Conservation (phyloP, 2,888 invertebrate genomes). For the Mimas tiliae region DNA sequence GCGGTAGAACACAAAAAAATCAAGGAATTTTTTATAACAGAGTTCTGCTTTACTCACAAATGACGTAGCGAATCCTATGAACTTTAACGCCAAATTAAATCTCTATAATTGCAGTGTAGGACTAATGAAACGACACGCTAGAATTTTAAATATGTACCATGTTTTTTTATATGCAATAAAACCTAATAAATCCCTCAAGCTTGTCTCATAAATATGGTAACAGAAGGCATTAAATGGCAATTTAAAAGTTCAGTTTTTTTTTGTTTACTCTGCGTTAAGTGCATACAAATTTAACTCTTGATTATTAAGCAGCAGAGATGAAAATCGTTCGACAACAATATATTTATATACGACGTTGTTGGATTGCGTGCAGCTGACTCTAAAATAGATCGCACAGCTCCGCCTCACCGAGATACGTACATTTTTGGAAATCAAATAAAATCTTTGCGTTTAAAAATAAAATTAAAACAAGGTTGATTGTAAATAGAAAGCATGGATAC, state of each 20-base stretch:
- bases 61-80: neutral
- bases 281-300: slow-evolving; percentile 51
- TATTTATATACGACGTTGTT: slow-evolving; percentile 66
- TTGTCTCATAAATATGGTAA: slow-evolving; percentile 49
- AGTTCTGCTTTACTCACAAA: slow-evolving; percentile 5
- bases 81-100: slow-evolving; percentile 9
- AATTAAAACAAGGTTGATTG: slow-evolving; percentile 66
- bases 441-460: slow-evolving; percentile 70
- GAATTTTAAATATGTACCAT: slow-evolving; percentile 15
- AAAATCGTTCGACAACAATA: slow-evolving; percentile 55
- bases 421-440: slow-evolving; percentile 83
- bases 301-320: slow-evolving; percentile 49
- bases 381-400: slow-evolving; percentile 75
- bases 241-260: slow-evolving; percentile 44
- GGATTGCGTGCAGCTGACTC: slow-evolving; percentile 58
- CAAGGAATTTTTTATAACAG: slow-evolving; percentile 5
- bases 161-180: slow-evolving; percentile 41
- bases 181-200: slow-evolving; percentile 44
- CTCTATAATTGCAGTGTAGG: slow-evolving; percentile 5
- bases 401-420: slow-evolving; percentile 75
- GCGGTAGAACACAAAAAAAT: slow-evolving; percentile 10
- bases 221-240: slow-evolving; percentile 43
- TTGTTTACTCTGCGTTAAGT: slow-evolving; percentile 39
- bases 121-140: slow-evolving; percentile 12
- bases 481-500: slow-evolving; percentile 60